These are phyloP conservation scores for Paradisaea rubra DNA, from an alignment of 2,113 vertebrate species.

Conservation along the genomic window DNA sequence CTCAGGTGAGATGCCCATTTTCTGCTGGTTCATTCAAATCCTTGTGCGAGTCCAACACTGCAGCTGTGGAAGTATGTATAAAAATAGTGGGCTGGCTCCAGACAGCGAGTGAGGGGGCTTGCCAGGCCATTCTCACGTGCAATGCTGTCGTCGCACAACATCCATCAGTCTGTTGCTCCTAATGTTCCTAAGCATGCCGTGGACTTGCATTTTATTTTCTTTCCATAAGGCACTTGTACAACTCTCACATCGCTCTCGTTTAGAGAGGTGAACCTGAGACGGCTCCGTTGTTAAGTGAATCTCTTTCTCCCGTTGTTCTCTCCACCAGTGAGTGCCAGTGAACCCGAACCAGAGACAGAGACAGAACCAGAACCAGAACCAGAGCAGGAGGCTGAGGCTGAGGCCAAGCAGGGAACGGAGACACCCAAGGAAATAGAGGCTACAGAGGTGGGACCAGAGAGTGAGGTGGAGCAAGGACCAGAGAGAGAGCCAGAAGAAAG, in stretches of 20 bases:
- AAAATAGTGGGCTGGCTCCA: not conserved
- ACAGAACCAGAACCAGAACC: slow-evolving; percentile 40
- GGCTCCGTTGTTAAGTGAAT: slow-evolving; percentile 24
- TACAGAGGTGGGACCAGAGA: slow-evolving; percentile 58
- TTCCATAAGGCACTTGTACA: not conserved
- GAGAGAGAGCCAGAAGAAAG: slow-evolving; percentile 82
- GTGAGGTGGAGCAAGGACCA: slow-evolving; percentile 70
- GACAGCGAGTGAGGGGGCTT: not conserved
- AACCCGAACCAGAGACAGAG: slow-evolving; percentile 66
- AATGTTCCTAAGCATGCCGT: not conserved
- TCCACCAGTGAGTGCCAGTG: slow-evolving; percentile 70
- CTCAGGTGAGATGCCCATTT: not conserved
- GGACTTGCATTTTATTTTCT: not conserved
- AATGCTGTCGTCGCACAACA: not conserved
- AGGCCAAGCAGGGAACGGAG: slow-evolving; percentile 61
- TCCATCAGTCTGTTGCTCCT: not conserved
- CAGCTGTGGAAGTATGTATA: slow-evolving; percentile 20
- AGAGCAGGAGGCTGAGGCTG: slow-evolving; percentile 59
- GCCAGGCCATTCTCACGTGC: not conserved
- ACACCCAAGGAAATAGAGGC: slow-evolving; percentile 55
- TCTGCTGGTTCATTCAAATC: not conserved
- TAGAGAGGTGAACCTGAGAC: not conserved
- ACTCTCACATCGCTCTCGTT: not conserved
- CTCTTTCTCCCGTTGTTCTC: slow-evolving; percentile 66
- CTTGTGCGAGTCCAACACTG: not conserved